Evolutionary conservation across 2,113 vertebrate species (phyloP).

Genomic region (Anolis sagrei): DNA sequence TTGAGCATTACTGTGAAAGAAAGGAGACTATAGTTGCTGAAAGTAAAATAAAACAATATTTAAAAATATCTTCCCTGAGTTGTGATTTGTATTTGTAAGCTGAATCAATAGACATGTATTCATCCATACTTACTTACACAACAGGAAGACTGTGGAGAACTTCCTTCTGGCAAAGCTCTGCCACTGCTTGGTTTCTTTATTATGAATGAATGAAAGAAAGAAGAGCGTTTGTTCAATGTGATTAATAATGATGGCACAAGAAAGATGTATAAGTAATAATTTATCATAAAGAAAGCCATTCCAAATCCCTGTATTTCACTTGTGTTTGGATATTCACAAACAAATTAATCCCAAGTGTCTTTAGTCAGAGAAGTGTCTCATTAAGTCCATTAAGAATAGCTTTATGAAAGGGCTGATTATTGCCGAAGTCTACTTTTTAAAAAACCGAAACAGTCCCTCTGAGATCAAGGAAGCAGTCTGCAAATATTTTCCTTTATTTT

Average conservation of each 20-base stretch:
- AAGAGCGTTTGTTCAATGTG: background rate
- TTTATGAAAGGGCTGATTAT: background rate
- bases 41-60: conserved; percentile 25
- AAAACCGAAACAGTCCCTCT: background rate
- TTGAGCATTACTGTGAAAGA: conserved; percentile 7
- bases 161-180: background rate
- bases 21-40: background rate
- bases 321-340: background rate
- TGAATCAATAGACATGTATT: conserved; percentile 31
- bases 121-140: background rate
- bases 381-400: background rate
- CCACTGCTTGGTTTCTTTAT: background rate
- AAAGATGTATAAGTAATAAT: background rate
- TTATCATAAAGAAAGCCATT: background rate
- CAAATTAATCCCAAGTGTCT: background rate
- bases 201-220: background rate
- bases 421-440: too few relatives aligned
- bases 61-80: background rate
- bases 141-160: background rate
- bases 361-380: background rate
- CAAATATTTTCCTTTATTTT: background rate
- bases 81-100: conserved; percentile 43
- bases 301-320: background rate
- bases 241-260: conserved; percentile 7
- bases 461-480: background rate